Evolutionary conservation across 1,140 invertebrate genomes (phyloP), one percentile per base, ranked within the genome.

Genomic region (Drosophila orena): DNA sequence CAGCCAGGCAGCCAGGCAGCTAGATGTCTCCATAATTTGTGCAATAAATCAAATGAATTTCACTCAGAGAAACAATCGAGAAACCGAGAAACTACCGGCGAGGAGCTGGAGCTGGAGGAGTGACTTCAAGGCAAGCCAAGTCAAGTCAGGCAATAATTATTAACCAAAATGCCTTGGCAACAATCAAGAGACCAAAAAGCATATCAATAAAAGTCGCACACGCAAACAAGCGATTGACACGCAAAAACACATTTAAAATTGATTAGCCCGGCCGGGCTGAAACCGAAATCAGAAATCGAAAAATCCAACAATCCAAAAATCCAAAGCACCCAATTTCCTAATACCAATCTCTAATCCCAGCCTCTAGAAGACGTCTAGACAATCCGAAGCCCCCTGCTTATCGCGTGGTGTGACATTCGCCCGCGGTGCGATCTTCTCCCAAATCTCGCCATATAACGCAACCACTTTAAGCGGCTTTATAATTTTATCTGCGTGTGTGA

Each of bases 231-330:
- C 85, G 80, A 89, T 89, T 89, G 84, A 89, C 84, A 89, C 84
- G 84, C 84, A 89, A 89, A 90, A 89, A 89, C 77, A 89, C 84
- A 89, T 90, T 90, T 89, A 90, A 89, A 89, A 89, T 89, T 89
- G 84, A 89, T 89, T 89, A 89, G 84, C 77, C 79, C 59, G 78
- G 80, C 71, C 76, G 62, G 49, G 57, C 42, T 42, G 61, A 46
- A 59, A 49, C 49, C 50, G 52, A 60, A 74, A 55, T 49, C 38
- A 27, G 17, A 64, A 44, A 65, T n/a, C 42, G 10, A 6, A 50
- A 64, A 42, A 17, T 46, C 34, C 27, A 30, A 15, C n/a, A 44
- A 65, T n/a, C 42, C 7, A 6, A 50, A 64, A 42, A 17, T 46
- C 34, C 27, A 30, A 15, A 38, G 58, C 15, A 15, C 27, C 30